These are phyloP conservation scores for Delichon dasypus DNA, from an alignment of 2,797 vertebrate genomes.

Conservation along the genomic window DNA sequence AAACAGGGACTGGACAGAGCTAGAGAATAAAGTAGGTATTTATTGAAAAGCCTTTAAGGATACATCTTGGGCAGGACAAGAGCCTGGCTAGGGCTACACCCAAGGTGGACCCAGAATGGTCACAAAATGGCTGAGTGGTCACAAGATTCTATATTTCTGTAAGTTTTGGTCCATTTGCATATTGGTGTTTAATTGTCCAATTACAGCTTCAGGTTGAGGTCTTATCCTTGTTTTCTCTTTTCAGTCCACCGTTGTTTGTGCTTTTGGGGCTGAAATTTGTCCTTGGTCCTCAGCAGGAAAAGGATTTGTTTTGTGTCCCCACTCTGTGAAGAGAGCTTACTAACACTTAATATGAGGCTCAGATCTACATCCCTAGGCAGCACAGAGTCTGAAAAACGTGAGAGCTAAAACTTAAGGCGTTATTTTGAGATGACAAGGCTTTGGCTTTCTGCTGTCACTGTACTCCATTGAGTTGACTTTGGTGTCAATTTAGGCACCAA, in stretches of 20 bases:
- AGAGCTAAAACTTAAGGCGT: neutral
- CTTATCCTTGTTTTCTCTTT: neutral
- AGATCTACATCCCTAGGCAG: neutral
- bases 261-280: neutral
- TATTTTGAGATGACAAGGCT: neutral
- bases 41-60: neutral
- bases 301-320: neutral
- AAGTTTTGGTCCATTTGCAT: neutral
- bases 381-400: neutral
- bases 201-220: neutral
- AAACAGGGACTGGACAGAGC: too few relatives aligned
- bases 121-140: neutral
- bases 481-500: too few relatives aligned
- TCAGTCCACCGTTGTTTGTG: neutral
- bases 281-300: neutral
- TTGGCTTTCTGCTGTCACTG: neutral
- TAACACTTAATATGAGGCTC: neutral
- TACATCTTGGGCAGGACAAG: neutral
- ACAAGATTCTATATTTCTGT: neutral
- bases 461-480: neutral
- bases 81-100: neutral
- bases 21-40: neutral
- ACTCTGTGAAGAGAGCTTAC: fast-evolving
- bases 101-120: neutral
- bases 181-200: neutral